Evolutionary conservation across 1,140 invertebrate genomes (phyloP), one percentile per base, ranked within the genome.

Genomic region (Drosophila ananassae): DNA sequence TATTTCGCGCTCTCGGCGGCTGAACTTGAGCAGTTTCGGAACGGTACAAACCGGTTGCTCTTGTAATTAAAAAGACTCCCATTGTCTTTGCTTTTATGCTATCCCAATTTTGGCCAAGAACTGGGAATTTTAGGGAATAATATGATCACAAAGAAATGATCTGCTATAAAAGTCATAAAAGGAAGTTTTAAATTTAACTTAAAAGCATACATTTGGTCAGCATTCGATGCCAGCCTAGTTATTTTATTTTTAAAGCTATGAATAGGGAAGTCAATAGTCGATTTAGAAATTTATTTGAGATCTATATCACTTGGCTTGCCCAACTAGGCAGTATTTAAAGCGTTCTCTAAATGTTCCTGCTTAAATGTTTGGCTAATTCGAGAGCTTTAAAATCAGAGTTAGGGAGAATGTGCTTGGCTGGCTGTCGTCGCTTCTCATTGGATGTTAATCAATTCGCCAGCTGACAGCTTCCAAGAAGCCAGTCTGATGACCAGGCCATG

Each of bases 21-120:
- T 71, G 79, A 76, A 76, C 79, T 79, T 89, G 74, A 56, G 30
- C 41, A 28, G 9, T 12, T 30, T 13, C 30, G 32, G 21, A 79
- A 87, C 79, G 64, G 75, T 77, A 79, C 62, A 87, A 87, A 89
- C 83, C 74, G 79, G 83, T 87, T 85, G 8, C 44, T 24, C 17
- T 46, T n/a, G 62, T 67, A 85, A 81, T 85, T 85, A 82, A 87
- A 44, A 71, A 58, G 39, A 60, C 53, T 46, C 39, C 56, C 21
- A 39, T 72, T 64, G 47, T 37, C 44, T 63, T 62, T 72, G 54
- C 67, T 60, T 50, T 78, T 13, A 56, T 50, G n/a, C 10, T 37
- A 39, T 34, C 34, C 47, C 51, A 30, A 3, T 52, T 52, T 30
- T 47, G 44, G 44, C 44, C 21, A 21, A 17, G 3, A 51, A 28